Percentiles rank a stretch among this genome's conserved stretches.
phyloP scores from a whole-genome alignment of 2,797 vertebrate genomes.

The Neomorphus geoffroyi region DNA sequence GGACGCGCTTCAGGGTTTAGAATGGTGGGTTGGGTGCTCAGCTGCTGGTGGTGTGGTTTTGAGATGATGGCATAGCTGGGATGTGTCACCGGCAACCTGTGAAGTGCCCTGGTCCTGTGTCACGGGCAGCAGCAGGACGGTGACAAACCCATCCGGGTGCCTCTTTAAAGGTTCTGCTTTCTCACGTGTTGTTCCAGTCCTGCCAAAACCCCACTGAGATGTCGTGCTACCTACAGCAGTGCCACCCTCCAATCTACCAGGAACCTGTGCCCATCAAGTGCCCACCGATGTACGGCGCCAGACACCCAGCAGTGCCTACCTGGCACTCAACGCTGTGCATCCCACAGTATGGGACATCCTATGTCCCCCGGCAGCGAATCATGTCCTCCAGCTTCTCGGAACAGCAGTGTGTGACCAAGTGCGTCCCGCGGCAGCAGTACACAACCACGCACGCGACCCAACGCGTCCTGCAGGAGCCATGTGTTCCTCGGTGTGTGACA shows the following conservation, averaged over 20 bases:
- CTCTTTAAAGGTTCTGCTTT: background rate
- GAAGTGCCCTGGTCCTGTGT: background rate
- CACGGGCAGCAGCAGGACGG: rapidly evolving
- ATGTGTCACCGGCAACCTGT: background rate
- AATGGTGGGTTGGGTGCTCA: background rate
- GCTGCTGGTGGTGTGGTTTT: background rate
- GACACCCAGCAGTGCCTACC: background rate
- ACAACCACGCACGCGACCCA: background rate
- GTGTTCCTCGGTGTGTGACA: background rate
- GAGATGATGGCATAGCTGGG: rapidly evolving
- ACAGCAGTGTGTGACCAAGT: background rate
- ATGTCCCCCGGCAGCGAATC: background rate
- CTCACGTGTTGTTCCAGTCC: background rate
- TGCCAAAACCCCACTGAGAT: background rate
- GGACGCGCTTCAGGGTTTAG: rapidly evolving
- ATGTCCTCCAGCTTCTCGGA: background rate
- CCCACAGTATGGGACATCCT: background rate
- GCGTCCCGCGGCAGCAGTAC: background rate
- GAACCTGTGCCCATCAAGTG: background rate
- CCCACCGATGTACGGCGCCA: rapidly evolving
- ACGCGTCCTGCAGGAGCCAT: background rate
- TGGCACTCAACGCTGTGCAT: background rate
- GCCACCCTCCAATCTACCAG: background rate
- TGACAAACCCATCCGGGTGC: rapidly evolving
- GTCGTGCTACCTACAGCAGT: constrained; percentile 6